phyloP scores from a whole-genome alignment of 1,140 invertebrate genomes.

The Hestina assimilis region DNA sequence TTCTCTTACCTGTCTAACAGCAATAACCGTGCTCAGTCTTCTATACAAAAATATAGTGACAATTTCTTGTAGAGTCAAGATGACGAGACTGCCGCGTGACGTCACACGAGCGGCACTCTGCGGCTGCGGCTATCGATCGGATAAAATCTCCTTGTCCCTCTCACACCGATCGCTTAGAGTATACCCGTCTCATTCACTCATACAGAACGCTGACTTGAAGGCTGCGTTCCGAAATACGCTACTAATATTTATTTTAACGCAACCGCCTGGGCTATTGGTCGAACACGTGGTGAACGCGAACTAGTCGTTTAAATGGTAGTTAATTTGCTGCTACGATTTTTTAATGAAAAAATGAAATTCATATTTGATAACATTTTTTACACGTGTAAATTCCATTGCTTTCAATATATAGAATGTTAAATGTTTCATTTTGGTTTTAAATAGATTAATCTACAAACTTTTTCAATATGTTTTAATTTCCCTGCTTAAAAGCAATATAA shows the following conservation, averaged over 20 bases:
- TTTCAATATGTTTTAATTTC: no score
- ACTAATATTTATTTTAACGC: slow-evolving; percentile 78
- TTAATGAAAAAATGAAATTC: background rate
- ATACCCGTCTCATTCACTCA: slow-evolving; percentile 46
- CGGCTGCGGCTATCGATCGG: slow-evolving; percentile 77
- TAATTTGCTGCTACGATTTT: background rate
- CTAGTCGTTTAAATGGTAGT: slow-evolving; percentile 2
- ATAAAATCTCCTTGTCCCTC: slow-evolving; percentile 52
- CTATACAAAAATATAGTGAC: slow-evolving; percentile 65
- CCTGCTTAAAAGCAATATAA: no score
- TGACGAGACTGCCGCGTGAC: slow-evolving; percentile 72
- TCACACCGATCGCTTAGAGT: slow-evolving; percentile 40
- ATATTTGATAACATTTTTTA: background rate
- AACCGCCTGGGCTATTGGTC: slow-evolving; percentile 47
- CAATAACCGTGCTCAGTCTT: slow-evolving; percentile 35
- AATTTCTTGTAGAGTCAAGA: slow-evolving; percentile 71
- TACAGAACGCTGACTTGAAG: slow-evolving; percentile 46
- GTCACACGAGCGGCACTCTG: slow-evolving; percentile 71
- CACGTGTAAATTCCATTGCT: no score
- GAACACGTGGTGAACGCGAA: slow-evolving; percentile 55
- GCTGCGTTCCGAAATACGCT: slow-evolving; percentile 72
- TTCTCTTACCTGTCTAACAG: slow-evolving; percentile 10
- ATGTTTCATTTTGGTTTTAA: background rate
- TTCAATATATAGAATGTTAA: no score
- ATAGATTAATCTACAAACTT: no score